Percentiles rank a stretch among this genome's conserved stretches.
Evolutionary conservation across 2,797 vertebrate species (phyloP).

Genomic region (Rhinichthys osculus): DNA sequence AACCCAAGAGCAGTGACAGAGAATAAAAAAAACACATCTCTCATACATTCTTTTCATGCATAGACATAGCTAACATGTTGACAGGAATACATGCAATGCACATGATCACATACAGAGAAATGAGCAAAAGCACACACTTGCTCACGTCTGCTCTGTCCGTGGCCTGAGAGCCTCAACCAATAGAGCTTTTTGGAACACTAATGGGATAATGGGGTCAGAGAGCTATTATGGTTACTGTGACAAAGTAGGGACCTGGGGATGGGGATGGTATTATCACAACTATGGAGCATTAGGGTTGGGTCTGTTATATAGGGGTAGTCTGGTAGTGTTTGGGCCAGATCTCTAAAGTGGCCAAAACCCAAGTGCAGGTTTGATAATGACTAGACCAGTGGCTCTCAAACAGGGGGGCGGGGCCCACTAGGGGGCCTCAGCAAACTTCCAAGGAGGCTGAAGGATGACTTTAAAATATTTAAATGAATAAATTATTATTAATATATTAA

Average conservation of each 20-base stretch:
- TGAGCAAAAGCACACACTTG: slow-evolving; percentile 32
- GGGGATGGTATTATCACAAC: slow-evolving; percentile 21
- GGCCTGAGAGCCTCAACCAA: slow-evolving; percentile 14
- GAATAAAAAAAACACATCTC: slow-evolving; percentile 19
- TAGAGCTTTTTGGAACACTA: slow-evolving; percentile 16
- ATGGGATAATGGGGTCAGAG: slow-evolving; percentile 22
- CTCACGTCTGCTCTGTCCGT: slow-evolving; percentile 7
- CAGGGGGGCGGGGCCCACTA: background rate
- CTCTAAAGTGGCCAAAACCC: slow-evolving; percentile 14
- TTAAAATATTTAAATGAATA: background rate
- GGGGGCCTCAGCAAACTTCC: background rate
- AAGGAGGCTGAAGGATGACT: background rate
- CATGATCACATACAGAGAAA: slow-evolving; percentile 44
- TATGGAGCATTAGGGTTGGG: slow-evolving; percentile 26
- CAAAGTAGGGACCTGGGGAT: slow-evolving; percentile 14
- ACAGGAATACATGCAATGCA: slow-evolving; percentile 50
- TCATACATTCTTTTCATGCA: slow-evolving; percentile 43
- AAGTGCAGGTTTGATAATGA: slow-evolving; percentile 61
- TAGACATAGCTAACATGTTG: slow-evolving; percentile 37
- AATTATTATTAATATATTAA: background rate
- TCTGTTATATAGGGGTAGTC: slow-evolving; percentile 1
- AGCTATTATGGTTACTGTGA: slow-evolving; percentile 11
- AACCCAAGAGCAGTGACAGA: slow-evolving; percentile 29
- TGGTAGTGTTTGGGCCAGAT: slow-evolving; percentile 1
- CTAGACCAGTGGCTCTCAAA: slow-evolving; percentile 51